Evolutionary conservation across 2,797 vertebrate genomes (phyloP).

Genomic region (Lerista edwardsae): DNA sequence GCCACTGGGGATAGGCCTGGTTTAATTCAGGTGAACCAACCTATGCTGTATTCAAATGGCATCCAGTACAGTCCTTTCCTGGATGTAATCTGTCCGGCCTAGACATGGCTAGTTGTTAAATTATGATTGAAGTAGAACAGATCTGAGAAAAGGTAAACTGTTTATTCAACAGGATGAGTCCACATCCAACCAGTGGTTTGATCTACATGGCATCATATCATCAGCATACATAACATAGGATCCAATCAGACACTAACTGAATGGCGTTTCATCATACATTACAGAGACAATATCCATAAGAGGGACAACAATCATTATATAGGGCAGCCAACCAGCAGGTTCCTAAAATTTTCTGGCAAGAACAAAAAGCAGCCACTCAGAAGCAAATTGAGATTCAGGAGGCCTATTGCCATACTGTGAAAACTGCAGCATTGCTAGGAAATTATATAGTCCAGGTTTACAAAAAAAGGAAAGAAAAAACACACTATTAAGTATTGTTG

Average conservation of each 20-base stretch:
- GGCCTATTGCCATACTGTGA: slow-evolving; percentile 69
- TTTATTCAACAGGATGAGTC: slow-evolving; percentile 90
- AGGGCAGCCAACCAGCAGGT: slow-evolving; percentile 68
- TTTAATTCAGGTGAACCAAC: neutral
- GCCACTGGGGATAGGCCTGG: neutral
- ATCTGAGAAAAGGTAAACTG: slow-evolving; percentile 83
- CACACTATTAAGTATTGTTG: slow-evolving; percentile 53
- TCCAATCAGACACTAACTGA: slow-evolving; percentile 86
- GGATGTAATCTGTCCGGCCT: neutral
- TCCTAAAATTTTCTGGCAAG: slow-evolving; percentile 59
- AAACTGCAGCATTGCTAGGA: slow-evolving; percentile 74
- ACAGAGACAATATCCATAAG: slow-evolving; percentile 78
- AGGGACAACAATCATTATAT: slow-evolving; percentile 72
- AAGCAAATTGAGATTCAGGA: slow-evolving; percentile 65
- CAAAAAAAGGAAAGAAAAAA: neutral
- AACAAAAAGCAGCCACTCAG: slow-evolving; percentile 68
- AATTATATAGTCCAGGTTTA: slow-evolving; percentile 71
- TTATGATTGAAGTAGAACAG: slow-evolving; percentile 22
- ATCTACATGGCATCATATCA: slow-evolving; percentile 81
- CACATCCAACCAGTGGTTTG: slow-evolving; percentile 88
- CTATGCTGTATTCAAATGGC: neutral
- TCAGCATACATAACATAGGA: slow-evolving; percentile 84
- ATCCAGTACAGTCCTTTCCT: neutral
- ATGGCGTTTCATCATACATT: slow-evolving; percentile 83
- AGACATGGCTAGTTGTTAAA: slow-evolving; percentile 29